Base-by-base conservation (phyloP, 2,113 vertebrate genomes). In the Fukomys damarensis region DNA sequence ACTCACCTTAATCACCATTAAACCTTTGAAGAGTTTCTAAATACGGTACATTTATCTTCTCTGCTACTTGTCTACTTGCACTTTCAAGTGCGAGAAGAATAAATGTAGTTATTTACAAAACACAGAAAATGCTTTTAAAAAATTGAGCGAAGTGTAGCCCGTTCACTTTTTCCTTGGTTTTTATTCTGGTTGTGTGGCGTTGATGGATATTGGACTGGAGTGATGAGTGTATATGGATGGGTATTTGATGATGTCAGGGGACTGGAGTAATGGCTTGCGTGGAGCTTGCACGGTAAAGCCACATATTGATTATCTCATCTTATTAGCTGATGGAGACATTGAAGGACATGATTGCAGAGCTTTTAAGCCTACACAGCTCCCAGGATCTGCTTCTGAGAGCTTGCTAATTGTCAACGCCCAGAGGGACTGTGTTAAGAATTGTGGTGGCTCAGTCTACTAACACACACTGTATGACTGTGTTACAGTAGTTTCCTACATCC, bases 301-400 rank as follows among this genome's bases (percentile, higher is more conserved):
- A 35, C 97, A 93, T 93, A 86, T 2, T 46, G 97, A 98, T 98
- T 96, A 98, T 97, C 97, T 98, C 98, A 98, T 98, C 98, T 98
- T 96, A 97, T 98, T 98, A 98, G 98, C 93, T 98, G 98, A 98
- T 98, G 97, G 98, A 98, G 98, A 97, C 65, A 89, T 96, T 76
- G 87, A 74, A 93, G 95, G 92, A 96, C 91, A 41, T 94, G 97
- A 95, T 72, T 97, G 94, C 86, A 96, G 97, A 65, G 96, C 98
- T 98, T 98, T 98, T 97, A 95, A 95, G 96, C 70, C 63, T 68
- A 24, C 72, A 52, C 7, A 8, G 28, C 92, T 94, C 97, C 96
- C 94, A 89, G 95, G 86, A 95, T 82, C 86, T 94, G 96, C 96
- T 98, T 92, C 96, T 93, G 65, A 98, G 0, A 94, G 86, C 41